Evolutionary conservation across 1,140 invertebrate species (phyloP), one percentile per base, ranked within the genome.

Genomic region (Sminthurides bifidus): DNA sequence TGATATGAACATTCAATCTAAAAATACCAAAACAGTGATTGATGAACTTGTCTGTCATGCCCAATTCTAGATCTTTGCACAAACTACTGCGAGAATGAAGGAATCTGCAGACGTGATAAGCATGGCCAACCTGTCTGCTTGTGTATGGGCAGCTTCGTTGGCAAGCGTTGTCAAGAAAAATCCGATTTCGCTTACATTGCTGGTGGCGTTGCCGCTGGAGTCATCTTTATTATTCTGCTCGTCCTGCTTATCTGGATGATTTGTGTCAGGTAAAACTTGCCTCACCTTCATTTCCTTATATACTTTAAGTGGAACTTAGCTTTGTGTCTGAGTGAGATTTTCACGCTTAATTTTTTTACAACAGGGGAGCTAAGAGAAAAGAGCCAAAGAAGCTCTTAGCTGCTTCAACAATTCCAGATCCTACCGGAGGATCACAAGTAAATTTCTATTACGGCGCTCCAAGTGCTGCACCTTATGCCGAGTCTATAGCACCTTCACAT

Each of bases 211-310:
- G 87, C 90, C 24, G 87, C 85, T 17, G 84, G 85, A 14, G 89
- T 93, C 21, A 85, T 92, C 57, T 82, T 93, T 65, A 84, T 93
- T 56, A 92, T 94, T 59, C 81, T 94, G 64, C 81, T 93, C 54
- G 87, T 92, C 3, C 76, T 94, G 33, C 79, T 94, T 15, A 87
- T 94, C 49, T 94, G 91, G 90, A 94, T 94, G 91, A 94, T 94
- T 66, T 94, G 91, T 71, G 88, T 88, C 33, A 84, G 85, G 81
- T 85, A 70, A 68, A 57, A 19, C 10, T 27, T 27, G 12, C 5
- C 49, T 44, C n/a, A 21, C 17, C 10, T 12, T 44, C 21, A 15
- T 44, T 44, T 19, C 21, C 21, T 10, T 44, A 14, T 44, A 44
- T n/a, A n/a, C 21, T 43, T 43, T 8, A 21, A 14, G 14, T 8